phyloP scores from a whole-genome alignment of 2,888 invertebrate genomes.

The Crematogaster levior region DNA sequence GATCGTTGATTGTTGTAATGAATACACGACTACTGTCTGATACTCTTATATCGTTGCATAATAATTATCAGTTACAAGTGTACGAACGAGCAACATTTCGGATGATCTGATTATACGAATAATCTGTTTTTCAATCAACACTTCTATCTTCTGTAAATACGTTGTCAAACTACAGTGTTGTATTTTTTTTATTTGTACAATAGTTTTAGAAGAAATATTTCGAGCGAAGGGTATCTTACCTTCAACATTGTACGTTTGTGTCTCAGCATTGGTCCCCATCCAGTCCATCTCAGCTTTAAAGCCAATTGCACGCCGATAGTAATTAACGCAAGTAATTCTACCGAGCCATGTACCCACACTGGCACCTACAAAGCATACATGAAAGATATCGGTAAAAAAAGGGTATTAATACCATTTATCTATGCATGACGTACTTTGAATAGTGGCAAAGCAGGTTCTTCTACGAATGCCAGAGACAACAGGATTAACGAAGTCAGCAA shows the following conservation, averaged over 20 bases:
- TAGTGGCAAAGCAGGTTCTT: constrained; percentile 92
- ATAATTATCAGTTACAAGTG: constrained; percentile 52
- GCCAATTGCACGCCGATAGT: constrained; percentile 92
- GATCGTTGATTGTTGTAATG: constrained; percentile 32
- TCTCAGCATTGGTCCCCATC: constrained; percentile 92
- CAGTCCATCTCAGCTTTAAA: constrained; percentile 94
- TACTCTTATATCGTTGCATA: constrained; percentile 53
- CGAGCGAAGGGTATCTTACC: constrained; percentile 86
- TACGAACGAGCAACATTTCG: constrained; percentile 4
- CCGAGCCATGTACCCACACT: constrained; percentile 92
- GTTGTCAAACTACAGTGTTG: background rate
- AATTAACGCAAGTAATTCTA: constrained; percentile 92
- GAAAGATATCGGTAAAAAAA: background rate
- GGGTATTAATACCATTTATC: background rate
- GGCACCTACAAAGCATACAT: constrained; percentile 87
- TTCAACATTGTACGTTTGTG: constrained; percentile 95
- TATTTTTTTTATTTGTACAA: background rate
- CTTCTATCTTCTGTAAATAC: background rate
- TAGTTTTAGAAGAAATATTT: background rate
- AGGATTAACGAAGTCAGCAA: constrained; percentile 91
- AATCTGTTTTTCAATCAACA: constrained; percentile 19
- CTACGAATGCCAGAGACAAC: constrained; percentile 91
- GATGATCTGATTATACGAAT: constrained; percentile 29
- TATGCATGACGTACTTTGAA: constrained; percentile 87
- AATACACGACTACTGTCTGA: constrained; percentile 35